phyloP scores from a whole-genome alignment of 1,140 invertebrate species.

The Ridgeia piscesae region DNA sequence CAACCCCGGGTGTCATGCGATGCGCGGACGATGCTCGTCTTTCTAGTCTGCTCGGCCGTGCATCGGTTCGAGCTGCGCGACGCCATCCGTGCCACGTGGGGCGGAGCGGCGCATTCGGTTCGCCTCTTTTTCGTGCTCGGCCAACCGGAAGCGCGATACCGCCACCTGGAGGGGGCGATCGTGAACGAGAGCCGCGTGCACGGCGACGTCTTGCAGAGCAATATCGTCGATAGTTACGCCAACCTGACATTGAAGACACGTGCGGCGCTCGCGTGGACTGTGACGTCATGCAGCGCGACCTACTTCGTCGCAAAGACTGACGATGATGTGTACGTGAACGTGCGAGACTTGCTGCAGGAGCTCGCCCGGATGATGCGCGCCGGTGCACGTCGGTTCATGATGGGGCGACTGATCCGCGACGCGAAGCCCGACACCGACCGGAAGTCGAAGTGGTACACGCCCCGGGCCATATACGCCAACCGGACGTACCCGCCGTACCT shows the following conservation, averaged over 20 bases:
- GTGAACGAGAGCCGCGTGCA: conserved; percentile 64
- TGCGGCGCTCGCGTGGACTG: conserved; percentile 12
- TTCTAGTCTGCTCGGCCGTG: background rate
- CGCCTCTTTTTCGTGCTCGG: conserved; percentile 10
- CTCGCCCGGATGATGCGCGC: background rate
- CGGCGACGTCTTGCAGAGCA: conserved; percentile 75
- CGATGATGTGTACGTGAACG: conserved; percentile 26
- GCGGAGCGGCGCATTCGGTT: background rate
- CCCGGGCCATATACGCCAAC: conserved; percentile 42
- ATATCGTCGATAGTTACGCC: conserved; percentile 12
- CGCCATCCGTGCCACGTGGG: conserved; percentile 2
- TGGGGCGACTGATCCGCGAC: background rate
- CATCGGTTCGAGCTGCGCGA: conserved; percentile 2
- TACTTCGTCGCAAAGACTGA: conserved; percentile 24
- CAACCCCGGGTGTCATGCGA: background rate
- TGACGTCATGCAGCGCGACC: background rate
- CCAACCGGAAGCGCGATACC: background rate
- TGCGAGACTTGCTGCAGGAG: background rate
- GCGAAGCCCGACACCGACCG: background rate
- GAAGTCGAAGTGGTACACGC: conserved; percentile 41
- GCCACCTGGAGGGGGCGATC: background rate
- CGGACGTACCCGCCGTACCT: conserved; percentile 46
- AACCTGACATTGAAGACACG: conserved; percentile 18
- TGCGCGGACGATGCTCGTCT: background rate
- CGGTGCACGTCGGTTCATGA: conserved; percentile 7